Conservation (phyloP, 2,113 vertebrate genomes). For the Etheostoma spectabile region DNA sequence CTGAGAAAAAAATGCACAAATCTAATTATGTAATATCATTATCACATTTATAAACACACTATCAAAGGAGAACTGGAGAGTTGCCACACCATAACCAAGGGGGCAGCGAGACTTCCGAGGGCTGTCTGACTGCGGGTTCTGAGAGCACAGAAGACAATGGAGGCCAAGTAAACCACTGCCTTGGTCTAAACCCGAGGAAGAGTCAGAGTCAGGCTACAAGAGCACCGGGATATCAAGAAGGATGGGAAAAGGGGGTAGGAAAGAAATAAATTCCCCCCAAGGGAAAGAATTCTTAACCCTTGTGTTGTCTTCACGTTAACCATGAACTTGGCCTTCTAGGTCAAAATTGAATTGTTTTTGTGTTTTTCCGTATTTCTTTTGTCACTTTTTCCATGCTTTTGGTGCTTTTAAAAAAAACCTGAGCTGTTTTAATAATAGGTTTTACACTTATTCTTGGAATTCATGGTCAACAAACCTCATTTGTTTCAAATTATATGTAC, state of each 20-base stretch:
- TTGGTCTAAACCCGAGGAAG: constrained; percentile 30
- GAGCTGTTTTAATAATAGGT: too few species aligned
- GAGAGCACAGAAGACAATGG: constrained; percentile 19
- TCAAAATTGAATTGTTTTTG: too few species aligned
- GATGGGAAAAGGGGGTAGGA: constrained; percentile 31
- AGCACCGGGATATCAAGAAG: constrained; percentile 6
- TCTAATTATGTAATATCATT: constrained; percentile 64
- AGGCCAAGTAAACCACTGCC: constrained; percentile 42
- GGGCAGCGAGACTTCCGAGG: constrained; percentile 20
- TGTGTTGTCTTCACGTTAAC: too few species aligned
- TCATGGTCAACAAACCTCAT: too few species aligned
- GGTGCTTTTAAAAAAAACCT: too few species aligned
- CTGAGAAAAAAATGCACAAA: constrained; percentile 29
- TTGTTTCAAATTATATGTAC: too few species aligned
- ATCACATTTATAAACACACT: constrained; percentile 72
- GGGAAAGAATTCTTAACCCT: constrained; percentile 5
- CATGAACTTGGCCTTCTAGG: too few species aligned
- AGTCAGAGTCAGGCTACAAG: constrained; percentile 19
- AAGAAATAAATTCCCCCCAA: background rate
- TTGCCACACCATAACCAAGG: constrained; percentile 47
- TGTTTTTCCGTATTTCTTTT: too few species aligned
- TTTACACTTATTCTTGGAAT: too few species aligned
- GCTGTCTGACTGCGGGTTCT: constrained; percentile 34
- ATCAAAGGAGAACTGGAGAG: constrained; percentile 54
- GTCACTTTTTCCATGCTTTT: too few species aligned